phyloP scores from a whole-genome alignment of 2,888 invertebrate genomes.

The Pachymerium ferrugineum region DNA sequence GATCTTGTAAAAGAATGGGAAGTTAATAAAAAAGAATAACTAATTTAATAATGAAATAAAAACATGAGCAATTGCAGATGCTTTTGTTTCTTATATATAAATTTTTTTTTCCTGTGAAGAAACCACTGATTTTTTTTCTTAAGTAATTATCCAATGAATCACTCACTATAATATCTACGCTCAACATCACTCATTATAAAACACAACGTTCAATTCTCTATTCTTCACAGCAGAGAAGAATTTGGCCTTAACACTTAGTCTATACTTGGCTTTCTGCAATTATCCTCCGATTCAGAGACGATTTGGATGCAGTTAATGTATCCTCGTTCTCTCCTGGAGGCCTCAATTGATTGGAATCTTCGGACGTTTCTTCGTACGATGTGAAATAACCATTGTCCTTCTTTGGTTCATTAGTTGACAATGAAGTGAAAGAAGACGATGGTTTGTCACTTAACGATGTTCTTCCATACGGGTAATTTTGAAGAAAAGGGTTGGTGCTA shows the following conservation, averaged over 20 bases:
- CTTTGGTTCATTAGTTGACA: constrained; percentile 28
- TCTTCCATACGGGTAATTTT: neutral
- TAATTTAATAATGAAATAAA: too few species aligned
- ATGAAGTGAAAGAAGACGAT: constrained; percentile 29
- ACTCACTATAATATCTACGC: too few species aligned
- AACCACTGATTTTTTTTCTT: too few species aligned
- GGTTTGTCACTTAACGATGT: constrained; percentile 32
- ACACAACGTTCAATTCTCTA: too few species aligned
- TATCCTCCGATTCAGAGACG: constrained; percentile 32
- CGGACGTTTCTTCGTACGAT: constrained; percentile 32
- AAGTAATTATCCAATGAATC: too few species aligned
- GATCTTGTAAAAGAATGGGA: too few species aligned
- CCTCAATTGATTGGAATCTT: constrained; percentile 6
- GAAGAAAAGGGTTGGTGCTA: neutral
- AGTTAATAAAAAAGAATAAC: too few species aligned
- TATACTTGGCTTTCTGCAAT: constrained; percentile 37
- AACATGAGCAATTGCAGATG: too few species aligned
- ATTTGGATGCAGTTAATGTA: constrained; percentile 11
- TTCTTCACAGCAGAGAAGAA: neutral
- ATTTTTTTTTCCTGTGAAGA: too few species aligned
- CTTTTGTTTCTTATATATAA: too few species aligned
- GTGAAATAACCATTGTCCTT: constrained; percentile 33
- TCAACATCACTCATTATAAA: too few species aligned
- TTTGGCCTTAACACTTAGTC: neutral
- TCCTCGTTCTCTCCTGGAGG: neutral